Base-by-base conservation (phyloP, 2,888 invertebrate species). In the Stenolophus ochropezus region DNA sequence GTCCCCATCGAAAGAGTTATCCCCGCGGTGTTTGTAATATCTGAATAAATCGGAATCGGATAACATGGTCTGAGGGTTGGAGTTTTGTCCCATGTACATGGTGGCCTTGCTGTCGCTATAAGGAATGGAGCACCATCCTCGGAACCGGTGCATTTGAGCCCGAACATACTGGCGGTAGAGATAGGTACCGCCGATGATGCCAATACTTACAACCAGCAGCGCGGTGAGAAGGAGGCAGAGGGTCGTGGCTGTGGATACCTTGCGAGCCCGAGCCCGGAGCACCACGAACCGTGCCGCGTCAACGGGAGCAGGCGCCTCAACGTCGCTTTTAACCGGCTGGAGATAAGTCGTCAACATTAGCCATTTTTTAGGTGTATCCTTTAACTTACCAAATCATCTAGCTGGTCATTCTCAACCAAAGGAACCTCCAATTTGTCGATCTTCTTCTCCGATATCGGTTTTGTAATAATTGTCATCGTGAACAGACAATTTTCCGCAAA, bases 391-490 rank as follows among this genome's bases (percentile, higher is more conserved):
- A 86, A 89, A 47, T 81, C 88, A 83, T 88, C 88, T 80, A 88
- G 86, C 83, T 89, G 88, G 82, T 90, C 90, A 85, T 91, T 90
- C 78, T 91, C 91, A 53, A 94, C 93, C 85, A 95, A 88, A 73
- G 94, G 94, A 85, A 93, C 90, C 86, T 92, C 92, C 85, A 92
- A 90, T 90, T 92, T 93, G 84, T 94, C 93, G 56, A 90, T 89
- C 89, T 95, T 95, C 89, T 94, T 95, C 84, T 94, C 93, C 77
- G 92, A 91, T 83, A 93, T 91, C 25, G 94, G 92, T 88, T 95
- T 96, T 4, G 94, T 94, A 85, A 96, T 91, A 88, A 96, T 93
- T 83, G 96, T 96, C 96, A 96, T 96, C 84, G 87, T 91, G 83
- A 83, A 82, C 53, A 74, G 82, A 69, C 83, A 81, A 56, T 77